These are phyloP conservation scores for Zygogramma bicolorata DNA, from an alignment of 2,888 invertebrate genomes.

Conservation along the genomic window DNA sequence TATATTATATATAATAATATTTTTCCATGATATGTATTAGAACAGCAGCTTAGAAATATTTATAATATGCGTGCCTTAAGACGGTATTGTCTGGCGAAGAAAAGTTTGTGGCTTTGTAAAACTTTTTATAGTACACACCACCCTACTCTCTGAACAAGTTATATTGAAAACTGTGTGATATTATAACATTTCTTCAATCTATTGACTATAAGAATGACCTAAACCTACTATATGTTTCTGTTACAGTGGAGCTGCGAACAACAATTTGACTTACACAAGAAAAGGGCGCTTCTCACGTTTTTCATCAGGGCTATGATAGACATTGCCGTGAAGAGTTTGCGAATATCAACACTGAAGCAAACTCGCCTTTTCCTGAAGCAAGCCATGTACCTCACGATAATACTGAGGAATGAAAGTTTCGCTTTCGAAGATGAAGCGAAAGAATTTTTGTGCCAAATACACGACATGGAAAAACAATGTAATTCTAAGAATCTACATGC, in stretches of 20 bases:
- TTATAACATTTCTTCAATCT: too few species aligned
- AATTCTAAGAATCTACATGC: neutral
- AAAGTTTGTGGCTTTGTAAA: too few species aligned
- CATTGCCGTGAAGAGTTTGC: conserved; percentile 76
- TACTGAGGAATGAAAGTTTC: conserved; percentile 71
- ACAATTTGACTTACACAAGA: conserved; percentile 72
- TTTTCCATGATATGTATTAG: too few species aligned
- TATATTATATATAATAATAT: too few species aligned
- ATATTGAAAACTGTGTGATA: too few species aligned
- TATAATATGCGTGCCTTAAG: too few species aligned
- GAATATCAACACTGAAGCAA: conserved; percentile 73
- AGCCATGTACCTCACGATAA: conserved; percentile 74
- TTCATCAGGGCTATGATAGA: conserved; percentile 80
- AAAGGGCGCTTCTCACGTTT: conserved; percentile 75
- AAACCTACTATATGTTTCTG: conserved; percentile 11
- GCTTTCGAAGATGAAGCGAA: conserved; percentile 69
- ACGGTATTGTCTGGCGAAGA: too few species aligned
- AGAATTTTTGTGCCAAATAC: conserved; percentile 71
- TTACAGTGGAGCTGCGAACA: conserved; percentile 60
- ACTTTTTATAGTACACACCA: too few species aligned
- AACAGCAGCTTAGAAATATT: too few species aligned
- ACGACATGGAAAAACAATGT: conserved; percentile 64
- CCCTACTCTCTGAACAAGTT: too few species aligned
- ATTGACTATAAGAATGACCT: too few species aligned
- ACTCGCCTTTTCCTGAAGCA: conserved; percentile 79